Percentiles rank a stretch among this genome's conserved stretches.
These are phyloP conservation scores for Anser cygnoides DNA, from an alignment of 2,113 vertebrate genomes.

Conservation along the genomic window DNA sequence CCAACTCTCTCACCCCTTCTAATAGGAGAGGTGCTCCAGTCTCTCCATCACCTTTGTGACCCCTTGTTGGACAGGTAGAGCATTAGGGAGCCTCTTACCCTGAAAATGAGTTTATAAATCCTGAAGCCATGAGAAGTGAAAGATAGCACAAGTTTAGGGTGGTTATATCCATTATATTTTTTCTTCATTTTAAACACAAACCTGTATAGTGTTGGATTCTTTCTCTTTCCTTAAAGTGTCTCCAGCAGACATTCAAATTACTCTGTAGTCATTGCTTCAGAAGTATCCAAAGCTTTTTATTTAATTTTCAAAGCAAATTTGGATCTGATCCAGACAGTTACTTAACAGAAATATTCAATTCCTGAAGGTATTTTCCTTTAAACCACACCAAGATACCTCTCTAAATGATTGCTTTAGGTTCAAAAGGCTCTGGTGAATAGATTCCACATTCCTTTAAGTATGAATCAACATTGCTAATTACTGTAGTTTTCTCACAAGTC, in stretches of 20 bases:
- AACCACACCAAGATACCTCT: background rate
- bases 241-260: background rate
- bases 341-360: background rate
- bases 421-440: background rate
- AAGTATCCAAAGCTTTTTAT: background rate
- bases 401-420: background rate
- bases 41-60: background rate
- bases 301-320: conserved; percentile 33
- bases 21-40: background rate
- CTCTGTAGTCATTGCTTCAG: background rate
- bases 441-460: background rate
- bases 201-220: background rate
- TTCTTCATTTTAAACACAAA: conserved; percentile 3
- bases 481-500: background rate
- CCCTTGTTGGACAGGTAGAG: background rate
- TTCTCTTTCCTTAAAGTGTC: conserved; percentile 5
- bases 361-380: conserved; percentile 8
- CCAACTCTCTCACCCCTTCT: background rate
- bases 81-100: background rate
- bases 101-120: background rate
- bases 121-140: background rate
- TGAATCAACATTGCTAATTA: background rate
- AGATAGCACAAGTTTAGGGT: background rate
- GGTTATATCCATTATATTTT: background rate
- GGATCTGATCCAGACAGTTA: conserved; percentile 4